Conservation (phyloP, 2,888 invertebrate genomes). For the Axea sp. region DNA sequence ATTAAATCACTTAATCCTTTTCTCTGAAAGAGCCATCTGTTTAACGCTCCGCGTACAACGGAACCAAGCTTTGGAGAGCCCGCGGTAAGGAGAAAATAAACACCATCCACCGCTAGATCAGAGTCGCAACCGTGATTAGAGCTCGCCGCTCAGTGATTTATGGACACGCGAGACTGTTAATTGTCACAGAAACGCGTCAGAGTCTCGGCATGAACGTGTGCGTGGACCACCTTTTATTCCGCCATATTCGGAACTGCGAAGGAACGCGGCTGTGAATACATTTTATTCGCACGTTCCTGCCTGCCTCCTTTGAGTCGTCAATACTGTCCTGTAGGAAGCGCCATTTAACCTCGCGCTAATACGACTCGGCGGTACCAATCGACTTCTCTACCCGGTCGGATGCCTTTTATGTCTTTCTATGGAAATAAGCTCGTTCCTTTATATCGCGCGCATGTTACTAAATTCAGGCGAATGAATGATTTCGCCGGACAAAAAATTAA, state of each 20-base stretch:
- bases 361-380: conserved; percentile 39
- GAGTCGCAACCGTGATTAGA: conserved; percentile 72
- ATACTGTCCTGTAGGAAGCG: conserved; percentile 49
- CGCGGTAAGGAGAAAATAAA: conserved; percentile 19
- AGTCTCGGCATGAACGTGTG: conserved; percentile 36
- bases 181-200: conserved; percentile 73
- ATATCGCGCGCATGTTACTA: conserved; percentile 21
- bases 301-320: conserved; percentile 59
- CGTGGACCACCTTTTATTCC: conserved; percentile 68
- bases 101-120: conserved; percentile 5
- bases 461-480: conserved; percentile 29
- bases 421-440: conserved; percentile 38
- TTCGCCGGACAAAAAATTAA: conserved; percentile 8
- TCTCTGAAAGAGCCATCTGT: conserved; percentile 32
- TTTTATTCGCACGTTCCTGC: conserved; percentile 53
- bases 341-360: conserved; percentile 56
- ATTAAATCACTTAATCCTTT: conserved; percentile 50
- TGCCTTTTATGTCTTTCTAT: conserved; percentile 53
- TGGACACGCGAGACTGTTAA: conserved; percentile 73
- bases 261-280: conserved; percentile 43
- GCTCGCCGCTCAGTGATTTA: conserved; percentile 75
- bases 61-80: not conserved
- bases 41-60: conserved; percentile 21
- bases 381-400: conserved; percentile 3
- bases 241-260: conserved; percentile 51